A percentile compares a stretch with the other conserved stretches of the same genome.
phyloP scores from a whole-genome alignment of 2,113 vertebrate species.

The Tursiops truncatus region DNA sequence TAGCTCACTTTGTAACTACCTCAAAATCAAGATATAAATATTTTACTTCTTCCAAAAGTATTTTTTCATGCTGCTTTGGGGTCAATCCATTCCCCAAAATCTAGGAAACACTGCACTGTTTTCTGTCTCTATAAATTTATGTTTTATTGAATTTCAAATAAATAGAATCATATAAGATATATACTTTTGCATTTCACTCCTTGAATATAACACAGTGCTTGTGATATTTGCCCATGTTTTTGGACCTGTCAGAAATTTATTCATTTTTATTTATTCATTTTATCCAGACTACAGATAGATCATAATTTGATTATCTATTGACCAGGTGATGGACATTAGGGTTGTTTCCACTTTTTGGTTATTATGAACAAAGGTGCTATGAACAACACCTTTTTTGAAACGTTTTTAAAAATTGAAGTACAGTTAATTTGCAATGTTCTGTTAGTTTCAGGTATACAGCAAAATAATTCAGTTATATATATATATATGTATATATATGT shows the following conservation, averaged over 20 bases:
- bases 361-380: neutral
- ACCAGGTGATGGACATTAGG: neutral
- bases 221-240: neutral
- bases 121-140: neutral
- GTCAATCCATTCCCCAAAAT: neutral
- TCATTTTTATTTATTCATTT: neutral
- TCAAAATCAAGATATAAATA: neutral
- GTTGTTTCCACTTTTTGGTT: neutral
- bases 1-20: neutral
- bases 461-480: neutral
- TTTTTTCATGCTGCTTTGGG: neutral
- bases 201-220: neutral
- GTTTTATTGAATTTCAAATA: neutral
- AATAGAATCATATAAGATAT: neutral
- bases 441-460: neutral
- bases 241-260: neutral
- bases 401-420: neutral
- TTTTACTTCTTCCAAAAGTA: neutral
- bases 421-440: neutral
- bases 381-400: neutral
- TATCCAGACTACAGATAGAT: neutral
- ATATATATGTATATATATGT: too few species aligned
- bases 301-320: neutral
- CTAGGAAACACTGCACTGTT: neutral
- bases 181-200: neutral